Evolutionary conservation across 2,113 vertebrate species (phyloP), one percentile per base, ranked within the genome.

Genomic region (Acrocephalus arundinaceus): DNA sequence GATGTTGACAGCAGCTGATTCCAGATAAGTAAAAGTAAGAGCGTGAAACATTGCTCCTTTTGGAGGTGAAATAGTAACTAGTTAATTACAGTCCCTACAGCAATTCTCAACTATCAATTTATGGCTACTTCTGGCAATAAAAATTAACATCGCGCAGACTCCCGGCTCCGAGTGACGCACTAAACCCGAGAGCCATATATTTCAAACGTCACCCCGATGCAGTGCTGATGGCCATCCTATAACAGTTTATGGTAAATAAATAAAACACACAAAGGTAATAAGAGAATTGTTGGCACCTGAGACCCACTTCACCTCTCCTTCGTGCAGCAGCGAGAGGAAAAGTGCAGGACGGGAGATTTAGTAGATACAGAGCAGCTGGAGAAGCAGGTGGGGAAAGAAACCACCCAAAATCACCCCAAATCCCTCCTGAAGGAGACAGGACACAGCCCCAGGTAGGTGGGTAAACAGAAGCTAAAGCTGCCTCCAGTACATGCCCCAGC

Each of bases 11-110:
- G 96, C 94, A n/a, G 95, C 97, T 97, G 98, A 98, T 98, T 97
- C 93, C 88, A 96, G 97, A 98, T 97, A 98, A 98, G 98, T 98
- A 97, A 98, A 97, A 98, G 96, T 96, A 97, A 94, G 97, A 97
- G 82, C 59, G 86, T 97, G 97, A 98, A 98, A 89, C 96, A 97
- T 97, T 94, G 96, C 97, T 97, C 97, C 97, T 98, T 98, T 97
- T 97, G 96, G 95, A 98, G 96, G 96, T 95, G 97, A 98, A 98
- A 98, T 94, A 98, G 95, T 97, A 98, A 97, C 97, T 97, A 96
- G 97, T 98, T 98, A 98, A 97, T 98, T 97, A 98, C 97, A 97
- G 96, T 87, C 97, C 96, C 96, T 93, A 95, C n/a, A 62, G 97
- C 91, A 31, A 97, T 98, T 97, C 96, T 89, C n/a, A 94, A 81